Percentiles rank a stretch among this genome's conserved stretches.
Conservation (phyloP, 2,888 invertebrate genomes). For the Drosophila pegasa region DNA sequence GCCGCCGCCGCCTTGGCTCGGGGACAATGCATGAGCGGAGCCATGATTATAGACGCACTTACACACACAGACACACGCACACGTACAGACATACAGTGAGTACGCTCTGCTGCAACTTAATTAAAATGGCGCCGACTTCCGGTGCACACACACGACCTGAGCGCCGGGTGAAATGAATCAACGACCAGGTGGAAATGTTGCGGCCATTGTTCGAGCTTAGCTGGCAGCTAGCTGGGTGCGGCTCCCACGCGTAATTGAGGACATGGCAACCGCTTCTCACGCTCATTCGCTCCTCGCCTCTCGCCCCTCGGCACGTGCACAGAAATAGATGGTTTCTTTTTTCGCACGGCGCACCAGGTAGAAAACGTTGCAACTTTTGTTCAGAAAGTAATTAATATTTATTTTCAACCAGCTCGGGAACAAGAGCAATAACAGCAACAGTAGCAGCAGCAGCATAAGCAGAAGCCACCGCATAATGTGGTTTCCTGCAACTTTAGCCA, state of each 20-base stretch:
- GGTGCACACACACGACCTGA: conserved; percentile 30
- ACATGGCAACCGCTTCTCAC: conserved; percentile 18
- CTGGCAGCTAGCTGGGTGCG: conserved; percentile 21
- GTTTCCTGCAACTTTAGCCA: conserved; percentile 37
- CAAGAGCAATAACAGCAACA: conserved; percentile 18
- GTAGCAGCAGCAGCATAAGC: conserved; percentile 14
- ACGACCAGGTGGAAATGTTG: conserved; percentile 54
- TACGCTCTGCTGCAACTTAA: conserved; percentile 64
- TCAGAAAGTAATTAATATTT: conserved; percentile 76
- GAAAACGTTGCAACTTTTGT: conserved; percentile 58
- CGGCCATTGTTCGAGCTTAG: conserved; percentile 46
- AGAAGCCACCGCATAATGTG: conserved; percentile 20
- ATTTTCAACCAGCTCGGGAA: conserved; percentile 49
- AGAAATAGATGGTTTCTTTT: conserved; percentile 21
- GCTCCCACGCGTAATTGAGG: conserved; percentile 15
- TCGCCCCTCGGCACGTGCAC: conserved; percentile 10
- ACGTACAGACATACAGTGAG: conserved; percentile 11
- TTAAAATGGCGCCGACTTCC: conserved; percentile 72
- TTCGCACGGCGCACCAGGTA: conserved; percentile 15
- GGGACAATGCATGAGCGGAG: conserved; percentile 28
- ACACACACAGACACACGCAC: conserved; percentile 29
- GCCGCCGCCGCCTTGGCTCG: background rate
- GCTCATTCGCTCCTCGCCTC: background rate
- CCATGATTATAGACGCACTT: conserved; percentile 52
- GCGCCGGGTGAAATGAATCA: conserved; percentile 62